These are phyloP conservation scores for Cosmia trapezina DNA, from an alignment of 2,888 invertebrate species.

Conservation along the genomic window DNA sequence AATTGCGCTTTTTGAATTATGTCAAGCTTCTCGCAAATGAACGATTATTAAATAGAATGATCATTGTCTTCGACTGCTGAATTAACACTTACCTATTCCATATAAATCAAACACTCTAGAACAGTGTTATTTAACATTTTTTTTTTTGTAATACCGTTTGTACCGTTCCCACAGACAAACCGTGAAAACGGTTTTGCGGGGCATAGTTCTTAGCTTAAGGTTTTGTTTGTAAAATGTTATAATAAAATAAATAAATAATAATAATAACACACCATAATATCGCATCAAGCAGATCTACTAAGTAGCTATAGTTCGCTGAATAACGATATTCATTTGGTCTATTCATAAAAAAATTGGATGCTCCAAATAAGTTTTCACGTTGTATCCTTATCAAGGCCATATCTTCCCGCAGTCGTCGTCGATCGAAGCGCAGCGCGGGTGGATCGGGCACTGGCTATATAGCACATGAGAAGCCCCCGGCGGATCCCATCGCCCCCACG, in stretches of 20 bases:
- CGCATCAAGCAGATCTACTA: not conserved
- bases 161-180: no score
- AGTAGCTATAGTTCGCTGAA: not conserved
- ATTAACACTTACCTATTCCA: not conserved
- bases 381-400: not conserved
- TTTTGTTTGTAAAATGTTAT: no score
- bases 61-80: not conserved
- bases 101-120: not conserved
- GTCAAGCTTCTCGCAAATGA: no score
- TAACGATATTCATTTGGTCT: not conserved
- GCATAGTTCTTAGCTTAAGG: no score
- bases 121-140: no score
- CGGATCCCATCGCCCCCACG: constrained; percentile 34
- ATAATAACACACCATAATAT: not conserved
- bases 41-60: not conserved
- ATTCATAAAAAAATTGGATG: not conserved
- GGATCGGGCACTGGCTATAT: constrained; percentile 69
- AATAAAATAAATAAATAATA: no score
- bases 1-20: no score
- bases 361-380: not conserved
- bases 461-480: constrained; percentile 69
- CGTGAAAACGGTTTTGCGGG: no score
- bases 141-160: no score
- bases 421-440: constrained; percentile 72
- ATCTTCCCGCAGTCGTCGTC: constrained; percentile 65